A percentile compares a stretch with the other conserved stretches of the same genome.
Conservation (phyloP, 2,113 vertebrate genomes). For the Ornithorhynchus anatinus region DNA sequence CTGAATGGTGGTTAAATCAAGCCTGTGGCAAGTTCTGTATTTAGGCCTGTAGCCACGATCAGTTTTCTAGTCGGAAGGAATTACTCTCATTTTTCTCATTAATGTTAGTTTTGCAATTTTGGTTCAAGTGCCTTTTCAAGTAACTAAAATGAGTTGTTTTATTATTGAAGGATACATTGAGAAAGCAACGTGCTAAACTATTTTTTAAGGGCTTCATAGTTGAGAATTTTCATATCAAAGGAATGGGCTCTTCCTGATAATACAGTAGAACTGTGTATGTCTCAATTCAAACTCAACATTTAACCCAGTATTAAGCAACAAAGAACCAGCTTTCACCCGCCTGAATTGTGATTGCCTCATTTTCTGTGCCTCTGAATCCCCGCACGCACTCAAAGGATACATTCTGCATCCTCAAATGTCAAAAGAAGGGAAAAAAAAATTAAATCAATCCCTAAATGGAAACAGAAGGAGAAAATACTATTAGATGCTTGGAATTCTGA, state of each 20-base stretch:
- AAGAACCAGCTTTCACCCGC: background rate
- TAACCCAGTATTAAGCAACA: slow-evolving; percentile 1
- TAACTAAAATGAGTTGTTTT: slow-evolving; percentile 3
- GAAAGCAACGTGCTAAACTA: background rate
- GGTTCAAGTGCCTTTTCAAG: slow-evolving; percentile 30
- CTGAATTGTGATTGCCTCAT: background rate
- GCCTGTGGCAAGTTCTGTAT: slow-evolving; percentile 55
- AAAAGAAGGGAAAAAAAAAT: background rate
- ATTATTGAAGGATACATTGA: slow-evolving; percentile 16
- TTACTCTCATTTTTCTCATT: slow-evolving; percentile 46
- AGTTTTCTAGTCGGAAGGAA: slow-evolving; percentile 57
- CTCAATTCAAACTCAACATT: background rate
- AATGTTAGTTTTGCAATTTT: slow-evolving; percentile 23
- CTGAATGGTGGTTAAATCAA: slow-evolving; percentile 55
- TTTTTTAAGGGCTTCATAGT: slow-evolving; percentile 16
- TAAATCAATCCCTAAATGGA: background rate
- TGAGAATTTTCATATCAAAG: slow-evolving; percentile 1
- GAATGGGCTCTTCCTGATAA: background rate
- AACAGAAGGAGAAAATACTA: background rate
- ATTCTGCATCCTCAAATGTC: background rate
- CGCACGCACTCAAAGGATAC: background rate
- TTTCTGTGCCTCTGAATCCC: background rate
- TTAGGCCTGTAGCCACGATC: slow-evolving; percentile 52
- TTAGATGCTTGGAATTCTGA: background rate
- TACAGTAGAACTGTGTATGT: background rate